Base-by-base conservation (phyloP, 1,140 invertebrate species). In the Epicauta chinensis region DNA sequence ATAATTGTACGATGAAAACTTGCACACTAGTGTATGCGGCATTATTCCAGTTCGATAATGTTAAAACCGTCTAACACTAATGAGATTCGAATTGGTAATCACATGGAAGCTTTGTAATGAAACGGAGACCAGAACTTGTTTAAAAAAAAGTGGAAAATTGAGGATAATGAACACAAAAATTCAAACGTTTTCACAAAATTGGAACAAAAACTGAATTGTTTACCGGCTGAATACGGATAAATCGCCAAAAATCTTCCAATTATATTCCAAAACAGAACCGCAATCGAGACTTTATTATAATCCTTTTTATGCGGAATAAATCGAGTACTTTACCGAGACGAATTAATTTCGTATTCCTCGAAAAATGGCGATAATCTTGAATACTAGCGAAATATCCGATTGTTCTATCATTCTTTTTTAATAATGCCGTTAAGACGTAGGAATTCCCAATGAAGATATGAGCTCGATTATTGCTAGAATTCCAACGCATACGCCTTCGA, bases 281-380 rank as follows among this genome's bases (percentile, higher is more conserved):
- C 12, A n/a, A 38, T 11, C 13, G 29, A n/a, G 35, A 51, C 46
- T 53, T 53, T 46, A 41, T 46, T 39, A 53, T 46, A 53, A 53
- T 53, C 51, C 36, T 32, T 30, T 46, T 29, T 17, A n/a, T 43
- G 12, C 41, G 12, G 23, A n/a, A n/a, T n/a, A n/a, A n/a, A n/a
- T n/a, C 14, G 40, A 40, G 7, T 31, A 42, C 23, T 35, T 16
- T n/a, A n/a, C n/a, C n/a, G 10, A 39, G 38, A 44, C 45, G 49
- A 55, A 55, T 55, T 55, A 55, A 55, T 55, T 55, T 46, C 34
- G 53, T 34, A n/a, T n/a, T n/a, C n/a, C n/a, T 40, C 31, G 39
- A 46, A 55, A 49, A 44, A 49, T 49, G 45, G 37, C 14, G 16
- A 23, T 17, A 15, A 34, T 16, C 40, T 38, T 48, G 52, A 55